These are phyloP conservation scores for Gambusia yucatana DNA, from an alignment of 2,797 vertebrate genomes.

Conservation along the genomic window DNA sequence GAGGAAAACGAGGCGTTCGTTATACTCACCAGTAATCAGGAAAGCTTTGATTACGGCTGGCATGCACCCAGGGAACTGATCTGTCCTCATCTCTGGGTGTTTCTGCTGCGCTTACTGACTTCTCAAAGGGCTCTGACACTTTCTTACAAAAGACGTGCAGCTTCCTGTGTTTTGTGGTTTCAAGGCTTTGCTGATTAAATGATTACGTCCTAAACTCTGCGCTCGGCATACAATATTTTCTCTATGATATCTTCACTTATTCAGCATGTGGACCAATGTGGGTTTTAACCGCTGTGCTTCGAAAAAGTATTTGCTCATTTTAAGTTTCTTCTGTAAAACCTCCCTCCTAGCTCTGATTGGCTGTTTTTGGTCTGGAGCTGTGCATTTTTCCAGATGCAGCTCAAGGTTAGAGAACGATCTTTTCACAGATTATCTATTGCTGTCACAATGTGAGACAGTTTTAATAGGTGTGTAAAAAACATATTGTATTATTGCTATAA, in stretches of 20 bases:
- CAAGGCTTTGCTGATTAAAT: neutral
- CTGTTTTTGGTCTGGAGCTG: too few relatives aligned
- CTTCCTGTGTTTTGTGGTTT: constrained; percentile 5
- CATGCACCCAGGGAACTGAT: neutral
- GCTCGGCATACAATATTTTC: neutral
- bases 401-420: too few relatives aligned
- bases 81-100: neutral
- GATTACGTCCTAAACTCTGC: neutral
- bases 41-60: neutral
- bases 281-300: neutral
- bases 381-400: too few relatives aligned
- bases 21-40: neutral
- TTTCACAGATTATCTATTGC: too few relatives aligned
- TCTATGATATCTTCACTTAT: neutral
- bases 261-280: neutral
- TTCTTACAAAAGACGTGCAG: neutral
- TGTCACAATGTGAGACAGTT: too few relatives aligned
- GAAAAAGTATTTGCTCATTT: neutral
- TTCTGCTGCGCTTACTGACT: neutral
- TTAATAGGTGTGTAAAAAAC: too few relatives aligned
- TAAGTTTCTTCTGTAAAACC: neutral
- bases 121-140: neutral
- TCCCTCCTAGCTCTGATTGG: too few relatives aligned
- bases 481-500: too few relatives aligned
- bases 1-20: neutral